Conservation (phyloP, 2,113 vertebrate species). For the Leptobrachium leishanense region DNA sequence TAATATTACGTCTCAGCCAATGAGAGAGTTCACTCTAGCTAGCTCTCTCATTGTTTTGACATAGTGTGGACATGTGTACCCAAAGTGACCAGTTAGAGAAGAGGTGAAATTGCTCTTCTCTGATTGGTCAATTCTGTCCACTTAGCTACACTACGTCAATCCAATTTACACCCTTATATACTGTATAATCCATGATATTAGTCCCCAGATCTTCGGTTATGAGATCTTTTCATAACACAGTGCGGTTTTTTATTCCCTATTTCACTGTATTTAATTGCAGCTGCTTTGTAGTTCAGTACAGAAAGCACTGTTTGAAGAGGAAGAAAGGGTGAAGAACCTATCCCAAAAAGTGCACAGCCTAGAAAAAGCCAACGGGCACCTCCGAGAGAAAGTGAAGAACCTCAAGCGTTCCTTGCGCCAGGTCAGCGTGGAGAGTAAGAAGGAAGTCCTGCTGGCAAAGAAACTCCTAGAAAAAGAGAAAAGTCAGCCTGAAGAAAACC, state of each 20-base stretch:
- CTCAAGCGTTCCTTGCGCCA: slow-evolving; percentile 76
- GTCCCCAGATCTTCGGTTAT: no score
- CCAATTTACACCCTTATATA: no score
- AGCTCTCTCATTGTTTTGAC: no score
- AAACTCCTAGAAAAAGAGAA: slow-evolving; percentile 58
- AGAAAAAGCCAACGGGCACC: slow-evolving; percentile 78
- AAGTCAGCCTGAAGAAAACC: slow-evolving; percentile 47
- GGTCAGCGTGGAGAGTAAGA: slow-evolving; percentile 69
- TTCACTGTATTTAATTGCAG: slow-evolving; percentile 52
- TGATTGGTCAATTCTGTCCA: no score
- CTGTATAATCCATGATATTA: no score
- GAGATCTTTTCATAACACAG: no score
- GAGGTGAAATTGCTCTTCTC: no score
- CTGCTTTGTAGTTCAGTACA: slow-evolving; percentile 75
- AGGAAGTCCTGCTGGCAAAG: slow-evolving; percentile 68
- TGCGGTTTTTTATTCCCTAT: not conserved
- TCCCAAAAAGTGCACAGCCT: slow-evolving; percentile 74
- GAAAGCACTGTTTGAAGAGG: slow-evolving; percentile 80
- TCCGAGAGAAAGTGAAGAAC: slow-evolving; percentile 77
- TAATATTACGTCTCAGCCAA: no score
- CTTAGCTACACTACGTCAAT: no score
- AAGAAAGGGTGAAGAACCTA: slow-evolving; percentile 73
- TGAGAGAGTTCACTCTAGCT: no score
- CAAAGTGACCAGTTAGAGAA: no score
- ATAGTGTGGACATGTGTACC: no score